Evolutionary conservation across 2,113 vertebrate genomes (phyloP), one percentile per base, ranked within the genome.

Genomic region (Catharus fuscescens): DNA sequence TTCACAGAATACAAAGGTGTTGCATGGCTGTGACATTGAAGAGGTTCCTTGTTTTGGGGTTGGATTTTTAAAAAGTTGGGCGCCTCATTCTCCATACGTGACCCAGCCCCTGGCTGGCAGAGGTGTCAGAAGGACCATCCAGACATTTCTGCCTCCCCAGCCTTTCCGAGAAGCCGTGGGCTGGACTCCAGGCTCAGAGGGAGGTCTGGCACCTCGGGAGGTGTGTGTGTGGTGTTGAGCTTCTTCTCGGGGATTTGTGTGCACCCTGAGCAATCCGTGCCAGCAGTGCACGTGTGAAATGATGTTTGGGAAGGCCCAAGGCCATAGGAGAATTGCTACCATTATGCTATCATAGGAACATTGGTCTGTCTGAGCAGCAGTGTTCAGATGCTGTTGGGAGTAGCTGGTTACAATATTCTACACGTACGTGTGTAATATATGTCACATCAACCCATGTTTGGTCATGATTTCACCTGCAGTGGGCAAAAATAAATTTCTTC

Each of bases 141-240:
- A 21, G 53, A 6, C 7, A 6, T 4, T 7, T 29, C 12, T 32
- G n/a, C 57, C 57, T 64, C 24, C 36, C 52, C 10, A 4, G 50
- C 31, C 24, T 67, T 73, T 57, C 73, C 74, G 60, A 10, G 24
- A 5, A 50, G 31, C 7, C 19, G 1, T 10, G 48, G 26, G 64
- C 54, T 32, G 85, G 59, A 2, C 32, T 9, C 32, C 2, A 2
- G 61, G 18, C 65, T 54, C 23, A 0, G 2, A 1, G 5, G 52
- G n/a, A 40, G 14, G 10, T 13, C 18, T 14, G 14, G 34, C 50
- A 6, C 38, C 36, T 50, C 3, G 0, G 4, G 26, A 7, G 4
- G 13, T 15, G 26, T 23, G 4, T 7, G 0, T 4, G 21, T 1
- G 0, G 23, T 0, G 1, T 2, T 9, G 19, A 21, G 24, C 21